Base-by-base conservation (phyloP, 2,888 invertebrate species). In the Macrophya alboannulata region DNA sequence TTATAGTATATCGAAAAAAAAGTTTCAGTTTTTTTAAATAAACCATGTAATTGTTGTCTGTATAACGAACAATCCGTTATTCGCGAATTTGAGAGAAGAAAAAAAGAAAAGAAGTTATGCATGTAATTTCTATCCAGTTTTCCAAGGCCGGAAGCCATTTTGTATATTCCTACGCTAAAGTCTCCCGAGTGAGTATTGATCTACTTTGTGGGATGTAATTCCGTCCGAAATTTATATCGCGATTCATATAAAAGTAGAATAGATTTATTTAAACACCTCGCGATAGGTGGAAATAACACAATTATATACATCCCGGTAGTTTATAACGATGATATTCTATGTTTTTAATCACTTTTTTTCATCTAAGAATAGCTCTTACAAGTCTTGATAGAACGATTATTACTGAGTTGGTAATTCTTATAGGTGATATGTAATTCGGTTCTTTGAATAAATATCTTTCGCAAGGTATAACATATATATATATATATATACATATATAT, bases 181-280 rank as follows among this genome's bases (percentile, higher is more conserved):
- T n/a, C 68, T 31, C 62, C 48, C 37, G 31, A 40, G 91, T 90
- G 90, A 91, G 92, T 93, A 93, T 93, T 93, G 93, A 93, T 93
- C 93, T 92, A 93, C 92, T 92, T 83, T 51, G 83, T 40, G 71
- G 68, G 68, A 83, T 45, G 68, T 59, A 71, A 83, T 62, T 81
- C 51, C 59, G 59, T 21, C 37, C 62, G 59, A 43, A 81, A 62
- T 62, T n/a, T n/a, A n/a, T 81, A 81, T 81, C 81, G 40, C 81
- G 81, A 37, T 81, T 81, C 43, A 43, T 81, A 21, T 81, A 21
- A 40, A 17, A 40, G 15, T 43, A 55, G 55, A 37, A 77, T n/a
- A 21, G 51, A 51, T 77, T 31, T 51, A 12, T 31, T 51, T 31
- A 31, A 31, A 51, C 17, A 51, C 72, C 21, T 74, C 72, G 21